These are phyloP conservation scores for Chloroceryle amazona DNA, from an alignment of 2,797 vertebrate species.

Conservation along the genomic window DNA sequence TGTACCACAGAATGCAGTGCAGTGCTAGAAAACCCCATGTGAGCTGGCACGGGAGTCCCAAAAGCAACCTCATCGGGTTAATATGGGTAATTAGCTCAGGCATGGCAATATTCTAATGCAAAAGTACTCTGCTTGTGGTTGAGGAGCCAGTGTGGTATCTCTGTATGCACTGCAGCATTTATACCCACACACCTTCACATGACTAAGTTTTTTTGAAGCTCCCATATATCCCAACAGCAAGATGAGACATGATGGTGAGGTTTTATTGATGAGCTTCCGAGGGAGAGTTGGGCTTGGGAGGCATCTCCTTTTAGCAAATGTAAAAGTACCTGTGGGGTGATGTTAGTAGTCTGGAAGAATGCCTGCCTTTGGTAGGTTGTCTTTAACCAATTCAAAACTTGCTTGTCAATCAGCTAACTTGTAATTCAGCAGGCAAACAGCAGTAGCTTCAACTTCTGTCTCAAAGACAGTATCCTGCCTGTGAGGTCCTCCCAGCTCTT, in stretches of 20 bases:
- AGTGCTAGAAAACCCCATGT: background rate
- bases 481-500: background rate
- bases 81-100: background rate
- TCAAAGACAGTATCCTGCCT: background rate
- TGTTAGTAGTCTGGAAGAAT: slow-evolving; percentile 22
- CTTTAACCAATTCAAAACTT: background rate
- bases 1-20: background rate
- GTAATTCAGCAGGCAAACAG: background rate
- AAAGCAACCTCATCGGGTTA: background rate
- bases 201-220: background rate
- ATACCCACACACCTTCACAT: background rate
- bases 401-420: background rate
- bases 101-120: background rate
- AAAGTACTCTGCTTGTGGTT: background rate
- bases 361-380: background rate
- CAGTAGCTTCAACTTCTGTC: background rate
- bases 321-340: background rate
- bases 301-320: slow-evolving; percentile 6
- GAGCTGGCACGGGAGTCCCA: background rate
- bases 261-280: slow-evolving; percentile 13
- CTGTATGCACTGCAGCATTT: background rate
- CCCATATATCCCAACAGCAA: background rate
- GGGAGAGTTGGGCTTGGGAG: slow-evolving; percentile 28
- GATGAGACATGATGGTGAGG: slow-evolving; percentile 18
- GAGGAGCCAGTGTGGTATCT: background rate